phyloP scores from a whole-genome alignment of 2,797 vertebrate genomes.

The Clamator glandarius region DNA sequence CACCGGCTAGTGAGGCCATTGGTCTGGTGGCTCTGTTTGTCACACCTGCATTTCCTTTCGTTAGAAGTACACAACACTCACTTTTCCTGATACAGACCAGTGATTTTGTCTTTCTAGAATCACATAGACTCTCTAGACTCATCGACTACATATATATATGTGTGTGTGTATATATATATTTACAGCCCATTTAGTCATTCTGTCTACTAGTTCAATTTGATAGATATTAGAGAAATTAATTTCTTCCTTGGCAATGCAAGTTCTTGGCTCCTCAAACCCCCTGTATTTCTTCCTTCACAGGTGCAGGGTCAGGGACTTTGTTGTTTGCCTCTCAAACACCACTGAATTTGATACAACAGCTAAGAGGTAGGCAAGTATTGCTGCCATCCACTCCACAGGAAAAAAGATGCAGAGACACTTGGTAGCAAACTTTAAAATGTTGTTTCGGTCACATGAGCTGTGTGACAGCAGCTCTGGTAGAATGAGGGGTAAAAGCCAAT shows the following conservation, averaged over 20 bases:
- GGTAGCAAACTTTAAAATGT: background rate
- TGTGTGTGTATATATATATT: background rate
- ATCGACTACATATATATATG: too few relatives aligned
- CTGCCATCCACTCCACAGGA: background rate
- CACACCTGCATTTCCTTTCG: rapidly evolving
- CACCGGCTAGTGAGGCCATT: background rate
- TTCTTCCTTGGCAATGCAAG: background rate
- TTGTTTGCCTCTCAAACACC: slow-evolving; percentile 23
- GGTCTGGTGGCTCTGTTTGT: rapidly evolving
- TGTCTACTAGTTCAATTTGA: background rate
- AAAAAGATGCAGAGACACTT: background rate
- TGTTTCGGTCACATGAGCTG: background rate
- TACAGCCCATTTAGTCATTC: background rate
- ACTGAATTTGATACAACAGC: slow-evolving; percentile 32
- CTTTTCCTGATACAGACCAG: background rate
- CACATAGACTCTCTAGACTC: too few relatives aligned
- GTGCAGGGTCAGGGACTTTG: slow-evolving; percentile 27
- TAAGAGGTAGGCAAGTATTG: slow-evolving; percentile 11
- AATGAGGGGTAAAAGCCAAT: background rate
- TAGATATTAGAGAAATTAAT: background rate
- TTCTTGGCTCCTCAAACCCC: background rate
- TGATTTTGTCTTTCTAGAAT: background rate
- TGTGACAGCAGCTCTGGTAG: background rate
- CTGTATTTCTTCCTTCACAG: slow-evolving; percentile 39
- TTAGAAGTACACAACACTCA: background rate